Percentiles rank a stretch among this genome's conserved stretches.
Conservation (phyloP, 2,888 invertebrate genomes). For the Gastracanthus pulcherrimus region DNA sequence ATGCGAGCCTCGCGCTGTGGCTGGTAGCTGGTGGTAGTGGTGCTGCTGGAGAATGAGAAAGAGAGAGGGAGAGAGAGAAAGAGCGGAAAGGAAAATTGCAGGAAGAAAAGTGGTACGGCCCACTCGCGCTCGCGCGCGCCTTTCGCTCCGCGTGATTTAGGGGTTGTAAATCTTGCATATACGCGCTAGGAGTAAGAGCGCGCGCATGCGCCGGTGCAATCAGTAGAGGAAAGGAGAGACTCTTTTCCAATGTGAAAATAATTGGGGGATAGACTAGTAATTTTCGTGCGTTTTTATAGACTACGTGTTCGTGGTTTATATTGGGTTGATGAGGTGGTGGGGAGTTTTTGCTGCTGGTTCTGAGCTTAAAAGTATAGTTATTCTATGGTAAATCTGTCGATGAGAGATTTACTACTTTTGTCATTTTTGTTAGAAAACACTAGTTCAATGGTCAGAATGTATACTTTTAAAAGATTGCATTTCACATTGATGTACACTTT, state of each 20-base stretch:
- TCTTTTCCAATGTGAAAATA: conserved; percentile 64
- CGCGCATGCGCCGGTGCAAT: conserved; percentile 57
- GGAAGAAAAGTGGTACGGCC: conserved; percentile 60
- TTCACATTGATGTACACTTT: no score
- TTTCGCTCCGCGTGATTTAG: conserved; percentile 62
- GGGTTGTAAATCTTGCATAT: conserved; percentile 67
- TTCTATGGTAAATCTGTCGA: no score
- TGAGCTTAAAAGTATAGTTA: no score
- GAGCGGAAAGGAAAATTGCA: conserved; percentile 60
- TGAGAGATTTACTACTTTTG: no score
- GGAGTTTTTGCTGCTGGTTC: no score
- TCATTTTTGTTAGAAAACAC: no score
- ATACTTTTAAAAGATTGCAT: no score
- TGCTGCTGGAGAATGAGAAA: background rate
- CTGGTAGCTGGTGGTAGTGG: background rate
- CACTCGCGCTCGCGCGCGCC: conserved; percentile 20
- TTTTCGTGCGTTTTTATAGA: background rate
- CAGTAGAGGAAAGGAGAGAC: conserved; percentile 56
- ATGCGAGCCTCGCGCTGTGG: conserved; percentile 32
- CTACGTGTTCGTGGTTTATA: background rate
- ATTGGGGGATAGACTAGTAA: conserved; percentile 59
- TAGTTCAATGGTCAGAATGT: no score
- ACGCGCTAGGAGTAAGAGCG: background rate
- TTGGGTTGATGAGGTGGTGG: background rate
- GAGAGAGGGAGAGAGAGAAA: background rate